phyloP scores from a whole-genome alignment of 2,888 invertebrate genomes.

The Empis livida region DNA sequence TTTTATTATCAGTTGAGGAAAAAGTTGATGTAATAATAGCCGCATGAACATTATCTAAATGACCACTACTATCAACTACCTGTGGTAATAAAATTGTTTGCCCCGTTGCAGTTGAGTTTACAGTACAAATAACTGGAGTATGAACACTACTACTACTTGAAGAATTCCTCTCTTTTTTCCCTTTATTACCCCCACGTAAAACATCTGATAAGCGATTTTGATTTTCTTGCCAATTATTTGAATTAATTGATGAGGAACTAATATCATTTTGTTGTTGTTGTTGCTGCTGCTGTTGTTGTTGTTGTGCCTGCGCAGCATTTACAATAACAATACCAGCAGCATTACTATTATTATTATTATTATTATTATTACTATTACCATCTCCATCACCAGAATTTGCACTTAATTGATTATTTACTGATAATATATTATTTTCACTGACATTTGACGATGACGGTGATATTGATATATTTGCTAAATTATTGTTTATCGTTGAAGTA shows the following conservation, averaged over 20 bases:
- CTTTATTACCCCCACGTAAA: constrained; percentile 53
- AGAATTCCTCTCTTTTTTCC: constrained; percentile 21
- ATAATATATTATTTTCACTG: neutral
- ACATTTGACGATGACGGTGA: neutral
- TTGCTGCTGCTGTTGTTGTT: constrained; percentile 20
- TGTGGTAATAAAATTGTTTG: constrained; percentile 14
- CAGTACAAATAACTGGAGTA: constrained; percentile 1
- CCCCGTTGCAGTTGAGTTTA: constrained; percentile 5
- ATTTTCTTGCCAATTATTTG: constrained; percentile 39
- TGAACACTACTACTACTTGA: constrained; percentile 14
- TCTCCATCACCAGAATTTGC: neutral
- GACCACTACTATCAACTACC: constrained; percentile 24
- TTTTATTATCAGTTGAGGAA: constrained; percentile 37
- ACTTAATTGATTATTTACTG: neutral
- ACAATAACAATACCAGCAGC: neutral
- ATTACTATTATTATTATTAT: neutral
- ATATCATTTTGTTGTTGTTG: constrained; percentile 19
- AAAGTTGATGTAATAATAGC: constrained; percentile 43
- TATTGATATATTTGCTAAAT: neutral
- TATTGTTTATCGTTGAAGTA: neutral
- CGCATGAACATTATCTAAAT: constrained; percentile 33
- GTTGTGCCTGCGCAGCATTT: constrained; percentile 16
- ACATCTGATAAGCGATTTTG: constrained; percentile 61
- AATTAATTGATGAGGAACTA: constrained; percentile 18
- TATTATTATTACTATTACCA: neutral